A percentile compares a stretch with the other conserved stretches of the same genome.
Evolutionary conservation across 2,888 invertebrate species (phyloP).

Genomic region (Orthonevra nobilis): DNA sequence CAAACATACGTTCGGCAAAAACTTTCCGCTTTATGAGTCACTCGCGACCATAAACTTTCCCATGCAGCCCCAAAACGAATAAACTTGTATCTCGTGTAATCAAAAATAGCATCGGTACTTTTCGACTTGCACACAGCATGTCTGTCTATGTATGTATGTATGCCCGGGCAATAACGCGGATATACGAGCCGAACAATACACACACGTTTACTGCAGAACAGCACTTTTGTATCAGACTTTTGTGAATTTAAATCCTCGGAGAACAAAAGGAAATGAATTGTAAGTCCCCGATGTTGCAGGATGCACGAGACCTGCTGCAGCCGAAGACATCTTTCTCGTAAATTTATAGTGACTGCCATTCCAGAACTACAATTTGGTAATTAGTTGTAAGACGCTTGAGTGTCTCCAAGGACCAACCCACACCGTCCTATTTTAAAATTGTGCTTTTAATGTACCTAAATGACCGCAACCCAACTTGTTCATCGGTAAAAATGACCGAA

Average conservation of each 20-base stretch:
- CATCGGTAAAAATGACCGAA: constrained; percentile 13
- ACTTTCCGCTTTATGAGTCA: constrained; percentile 69
- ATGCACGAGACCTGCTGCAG: constrained; percentile 10
- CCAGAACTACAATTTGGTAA: constrained; percentile 60
- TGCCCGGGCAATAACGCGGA: constrained; percentile 62
- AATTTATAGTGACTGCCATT: constrained; percentile 38
- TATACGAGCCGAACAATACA: constrained; percentile 52
- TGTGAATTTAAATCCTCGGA: constrained; percentile 62
- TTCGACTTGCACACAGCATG: constrained; percentile 35
- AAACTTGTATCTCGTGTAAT: constrained; percentile 70
- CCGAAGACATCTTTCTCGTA: constrained; percentile 42
- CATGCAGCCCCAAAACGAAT: constrained; percentile 68
- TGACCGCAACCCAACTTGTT: constrained; percentile 31
- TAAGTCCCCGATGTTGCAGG: constrained; percentile 46
- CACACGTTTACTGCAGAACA: constrained; percentile 52
- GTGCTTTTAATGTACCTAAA: constrained; percentile 32
- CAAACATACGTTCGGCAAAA: constrained; percentile 60
- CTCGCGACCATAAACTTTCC: constrained; percentile 69
- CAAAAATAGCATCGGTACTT: constrained; percentile 68
- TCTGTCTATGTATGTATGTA: constrained; percentile 9
- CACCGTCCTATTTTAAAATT: constrained; percentile 21
- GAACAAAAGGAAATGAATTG: constrained; percentile 66
- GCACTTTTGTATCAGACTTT: constrained; percentile 61
- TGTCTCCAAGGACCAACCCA: constrained; percentile 15
- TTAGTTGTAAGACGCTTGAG: constrained; percentile 61